Conservation (phyloP, 2,888 invertebrate species). For the Thymelicus acteon region DNA sequence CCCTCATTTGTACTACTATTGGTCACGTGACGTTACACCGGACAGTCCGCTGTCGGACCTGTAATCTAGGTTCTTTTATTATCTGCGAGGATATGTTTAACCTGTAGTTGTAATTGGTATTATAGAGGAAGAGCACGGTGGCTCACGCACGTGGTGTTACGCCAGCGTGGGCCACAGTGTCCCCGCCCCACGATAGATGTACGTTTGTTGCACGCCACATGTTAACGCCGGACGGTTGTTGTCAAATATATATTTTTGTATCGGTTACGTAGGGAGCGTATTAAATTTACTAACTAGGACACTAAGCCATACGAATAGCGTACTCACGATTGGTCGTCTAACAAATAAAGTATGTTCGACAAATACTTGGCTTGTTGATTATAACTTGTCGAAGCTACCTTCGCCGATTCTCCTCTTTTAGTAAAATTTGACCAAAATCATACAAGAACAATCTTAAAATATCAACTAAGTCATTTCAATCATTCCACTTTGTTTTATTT, state of each 20-base stretch:
- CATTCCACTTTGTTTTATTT: too few species aligned
- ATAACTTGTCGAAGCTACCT: neutral
- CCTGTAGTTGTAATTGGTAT: constrained; percentile 30
- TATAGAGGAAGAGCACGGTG: constrained; percentile 7
- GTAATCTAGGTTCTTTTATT: constrained; percentile 28
- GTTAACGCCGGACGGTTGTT: constrained; percentile 35
- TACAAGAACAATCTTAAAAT: too few species aligned
- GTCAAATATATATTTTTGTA: constrained; percentile 35
- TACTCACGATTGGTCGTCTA: constrained; percentile 24
- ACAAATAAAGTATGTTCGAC: constrained; percentile 27
- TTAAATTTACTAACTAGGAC: neutral
- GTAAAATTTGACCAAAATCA: neutral
- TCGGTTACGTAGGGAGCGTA: constrained; percentile 24
- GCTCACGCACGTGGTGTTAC: neutral
- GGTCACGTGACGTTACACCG: too few species aligned
- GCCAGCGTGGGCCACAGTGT: constrained; percentile 12
- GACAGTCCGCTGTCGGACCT: neutral
- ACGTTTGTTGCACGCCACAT: constrained; percentile 34
- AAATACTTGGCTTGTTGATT: constrained; percentile 19
- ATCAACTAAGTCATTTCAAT: neutral
- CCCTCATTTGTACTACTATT: too few species aligned
- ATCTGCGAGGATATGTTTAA: constrained; percentile 35
- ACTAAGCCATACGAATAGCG: constrained; percentile 10
- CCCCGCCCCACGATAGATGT: constrained; percentile 19
- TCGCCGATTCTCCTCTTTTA: constrained; percentile 3